Conservation (phyloP, 2,797 vertebrate species). For the Rhinatrema bivittatum region DNA sequence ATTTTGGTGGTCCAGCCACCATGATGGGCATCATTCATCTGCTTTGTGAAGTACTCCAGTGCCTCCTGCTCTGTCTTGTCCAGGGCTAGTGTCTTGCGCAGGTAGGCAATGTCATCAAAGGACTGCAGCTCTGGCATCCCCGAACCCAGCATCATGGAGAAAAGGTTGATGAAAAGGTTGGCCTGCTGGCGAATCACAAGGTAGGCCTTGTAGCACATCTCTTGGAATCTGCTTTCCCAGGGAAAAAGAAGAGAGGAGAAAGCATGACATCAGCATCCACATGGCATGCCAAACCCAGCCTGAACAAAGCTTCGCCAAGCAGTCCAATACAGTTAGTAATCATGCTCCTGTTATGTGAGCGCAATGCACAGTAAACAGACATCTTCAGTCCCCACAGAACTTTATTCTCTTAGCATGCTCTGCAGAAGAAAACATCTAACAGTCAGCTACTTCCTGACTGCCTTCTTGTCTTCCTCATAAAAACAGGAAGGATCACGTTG, state of each 20-base stretch:
- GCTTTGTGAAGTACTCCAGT: constrained; percentile 66
- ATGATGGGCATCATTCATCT: constrained; percentile 71
- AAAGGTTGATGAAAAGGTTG: constrained; percentile 70
- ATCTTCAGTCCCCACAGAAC: too few relatives aligned
- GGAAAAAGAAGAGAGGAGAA: not conserved
- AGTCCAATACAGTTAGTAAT: too few relatives aligned
- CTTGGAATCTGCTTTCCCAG: constrained; percentile 54
- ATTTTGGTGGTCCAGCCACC: constrained; percentile 72
- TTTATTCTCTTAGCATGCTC: too few relatives aligned
- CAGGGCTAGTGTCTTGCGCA: constrained; percentile 68
- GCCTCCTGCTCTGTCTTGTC: constrained; percentile 68
- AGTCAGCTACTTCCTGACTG: too few relatives aligned
- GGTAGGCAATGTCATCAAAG: constrained; percentile 73
- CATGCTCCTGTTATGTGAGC: too few relatives aligned
- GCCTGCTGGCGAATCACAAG: constrained; percentile 67
- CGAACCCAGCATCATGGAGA: constrained; percentile 73
- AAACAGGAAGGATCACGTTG: too few relatives aligned
- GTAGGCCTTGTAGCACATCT: constrained; percentile 70
- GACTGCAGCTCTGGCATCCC: constrained; percentile 76
- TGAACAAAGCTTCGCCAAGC: not conserved
- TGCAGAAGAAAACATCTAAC: too few relatives aligned
- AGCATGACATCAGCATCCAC: too few relatives aligned
- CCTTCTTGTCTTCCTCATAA: too few relatives aligned
- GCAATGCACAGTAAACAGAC: too few relatives aligned
- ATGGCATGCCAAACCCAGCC: not conserved